Evolutionary conservation across 2,113 vertebrate species (phyloP).

Genomic region (Albula glossodonta): DNA sequence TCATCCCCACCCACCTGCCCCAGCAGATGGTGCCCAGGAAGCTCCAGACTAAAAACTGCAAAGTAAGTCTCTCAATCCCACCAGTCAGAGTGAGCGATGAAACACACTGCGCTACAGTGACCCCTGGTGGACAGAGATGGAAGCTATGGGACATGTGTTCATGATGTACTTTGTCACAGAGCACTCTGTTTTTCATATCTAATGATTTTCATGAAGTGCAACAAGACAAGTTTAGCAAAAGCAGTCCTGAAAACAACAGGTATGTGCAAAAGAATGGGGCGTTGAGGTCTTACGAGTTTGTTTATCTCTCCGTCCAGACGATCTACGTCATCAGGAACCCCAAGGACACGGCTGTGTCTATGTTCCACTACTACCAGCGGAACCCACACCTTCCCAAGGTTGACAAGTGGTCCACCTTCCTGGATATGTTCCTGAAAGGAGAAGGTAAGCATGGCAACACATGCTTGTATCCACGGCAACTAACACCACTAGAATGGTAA

Average conservation of each 20-base stretch:
- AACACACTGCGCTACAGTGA: too few relatives aligned
- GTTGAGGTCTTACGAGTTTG: slow-evolving; percentile 39
- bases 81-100: too few relatives aligned
- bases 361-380: slow-evolving; percentile 72
- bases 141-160: too few relatives aligned
- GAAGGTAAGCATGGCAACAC: slow-evolving; percentile 45
- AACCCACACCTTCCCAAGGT: slow-evolving; percentile 69
- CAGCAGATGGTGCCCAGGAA: neutral
- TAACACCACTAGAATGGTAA: too few relatives aligned
- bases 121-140: too few relatives aligned
- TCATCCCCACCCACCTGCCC: neutral
- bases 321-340: slow-evolving; percentile 71
- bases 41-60: neutral
- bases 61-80: neutral
- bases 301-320: slow-evolving; percentile 54
- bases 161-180: too few relatives aligned
- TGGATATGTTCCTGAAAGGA: slow-evolving; percentile 67
- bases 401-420: slow-evolving; percentile 63
- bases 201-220: too few relatives aligned
- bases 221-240: too few relatives aligned
- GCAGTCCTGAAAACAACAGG: too few relatives aligned
- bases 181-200: too few relatives aligned
- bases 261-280: too few relatives aligned
- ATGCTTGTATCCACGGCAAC: too few relatives aligned
- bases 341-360: slow-evolving; percentile 73